Evolutionary conservation across 35 echinoderm and acorn worm species (phyloP).

Genomic region (Chiridota heheva): DNA sequence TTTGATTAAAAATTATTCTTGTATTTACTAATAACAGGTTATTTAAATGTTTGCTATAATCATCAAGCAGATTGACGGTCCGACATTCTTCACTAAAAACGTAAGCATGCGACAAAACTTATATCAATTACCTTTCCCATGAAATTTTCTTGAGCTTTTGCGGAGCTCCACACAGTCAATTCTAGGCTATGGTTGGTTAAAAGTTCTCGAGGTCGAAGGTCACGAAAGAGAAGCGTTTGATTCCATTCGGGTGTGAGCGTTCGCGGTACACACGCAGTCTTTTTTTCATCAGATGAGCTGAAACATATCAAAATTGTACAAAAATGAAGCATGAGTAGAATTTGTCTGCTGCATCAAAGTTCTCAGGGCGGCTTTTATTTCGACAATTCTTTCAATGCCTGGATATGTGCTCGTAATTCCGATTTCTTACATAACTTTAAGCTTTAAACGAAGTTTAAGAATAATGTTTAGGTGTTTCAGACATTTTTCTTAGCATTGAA

Average conservation of each 20-base stretch:
- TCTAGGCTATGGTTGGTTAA: conserved; percentile 68
- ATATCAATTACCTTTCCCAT: conserved; percentile 81
- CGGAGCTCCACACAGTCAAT: conserved; percentile 87
- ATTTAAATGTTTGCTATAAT: background rate
- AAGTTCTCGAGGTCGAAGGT: conserved; percentile 65
- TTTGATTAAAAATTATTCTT: background rate
- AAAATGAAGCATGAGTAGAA: background rate
- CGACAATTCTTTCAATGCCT: too few species aligned
- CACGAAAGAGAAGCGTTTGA: conserved; percentile 78
- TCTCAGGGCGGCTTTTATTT: too few species aligned
- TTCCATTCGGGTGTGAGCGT: conserved; percentile 94
- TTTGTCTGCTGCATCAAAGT: background rate
- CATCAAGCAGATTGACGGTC: conserved; percentile 10
- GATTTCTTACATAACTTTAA: too few species aligned
- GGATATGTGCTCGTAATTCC: too few species aligned
- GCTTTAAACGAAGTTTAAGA: too few species aligned
- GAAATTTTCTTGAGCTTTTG: conserved; percentile 72
- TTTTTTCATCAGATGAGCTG: conserved; percentile 75
- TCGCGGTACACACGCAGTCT: conserved; percentile 75
- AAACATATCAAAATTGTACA: background rate
- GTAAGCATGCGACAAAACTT: background rate
- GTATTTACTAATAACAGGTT: background rate
- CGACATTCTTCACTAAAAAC: background rate
- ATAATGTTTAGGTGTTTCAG: too few species aligned
- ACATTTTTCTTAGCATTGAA: too few species aligned